These are phyloP conservation scores for Selene dorsalis DNA, from an alignment of 2,797 vertebrate species.

Conservation along the genomic window DNA sequence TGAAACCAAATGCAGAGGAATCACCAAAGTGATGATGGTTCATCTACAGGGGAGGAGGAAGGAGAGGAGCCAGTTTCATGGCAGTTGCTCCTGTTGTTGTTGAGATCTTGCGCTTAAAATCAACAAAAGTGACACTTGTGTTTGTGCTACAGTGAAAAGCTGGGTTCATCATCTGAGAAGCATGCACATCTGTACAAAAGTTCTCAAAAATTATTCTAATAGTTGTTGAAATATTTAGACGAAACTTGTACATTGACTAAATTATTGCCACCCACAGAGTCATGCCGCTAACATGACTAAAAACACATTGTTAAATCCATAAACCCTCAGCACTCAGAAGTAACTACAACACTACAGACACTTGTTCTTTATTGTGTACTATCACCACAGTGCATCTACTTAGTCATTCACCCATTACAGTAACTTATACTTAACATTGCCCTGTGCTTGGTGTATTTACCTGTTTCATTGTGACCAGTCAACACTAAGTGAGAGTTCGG, in stretches of 20 bases:
- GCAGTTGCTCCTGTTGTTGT: too few species aligned
- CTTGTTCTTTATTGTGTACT: conserved; percentile 17
- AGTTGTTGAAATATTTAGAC: neutral
- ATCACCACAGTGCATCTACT: conserved; percentile 22
- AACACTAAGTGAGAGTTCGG: conserved; percentile 28
- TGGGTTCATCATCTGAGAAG: too few species aligned
- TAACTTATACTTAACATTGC: conserved; percentile 36
- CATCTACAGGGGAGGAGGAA: neutral
- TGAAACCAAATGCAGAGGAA: neutral
- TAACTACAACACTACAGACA: neutral
- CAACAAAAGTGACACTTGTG: neutral
- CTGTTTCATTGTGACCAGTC: conserved; percentile 2
- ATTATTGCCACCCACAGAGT: neutral
- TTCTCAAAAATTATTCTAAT: neutral
- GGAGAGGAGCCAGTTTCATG: neutral
- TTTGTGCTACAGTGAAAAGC: neutral
- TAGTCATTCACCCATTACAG: conserved; percentile 39
- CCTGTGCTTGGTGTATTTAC: conserved; percentile 55
- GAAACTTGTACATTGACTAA: neutral
- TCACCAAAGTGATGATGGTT: neutral
- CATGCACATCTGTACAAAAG: neutral
- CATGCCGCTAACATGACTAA: too few species aligned
- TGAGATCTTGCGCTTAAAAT: neutral
- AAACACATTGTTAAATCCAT: neutral
- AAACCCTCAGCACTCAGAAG: neutral